Conservation (phyloP, 1,140 invertebrate species). For the Drosophila varians region DNA sequence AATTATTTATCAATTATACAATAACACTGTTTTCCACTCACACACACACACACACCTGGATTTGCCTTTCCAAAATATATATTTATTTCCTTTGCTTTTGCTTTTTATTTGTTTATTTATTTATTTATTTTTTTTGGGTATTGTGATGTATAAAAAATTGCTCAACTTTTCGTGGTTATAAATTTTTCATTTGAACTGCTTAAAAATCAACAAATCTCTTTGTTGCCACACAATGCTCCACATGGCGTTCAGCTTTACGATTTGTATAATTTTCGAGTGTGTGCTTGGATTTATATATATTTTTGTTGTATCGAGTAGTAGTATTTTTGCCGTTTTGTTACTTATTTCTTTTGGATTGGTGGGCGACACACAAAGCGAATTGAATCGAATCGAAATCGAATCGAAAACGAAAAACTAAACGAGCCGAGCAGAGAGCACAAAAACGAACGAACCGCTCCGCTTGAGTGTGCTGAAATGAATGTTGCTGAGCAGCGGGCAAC, state of each 20-base stretch:
- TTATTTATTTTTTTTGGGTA: no score
- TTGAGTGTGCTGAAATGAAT: slow-evolving; percentile 58
- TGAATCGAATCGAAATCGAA: slow-evolving; percentile 14
- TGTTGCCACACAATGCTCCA: slow-evolving; percentile 47
- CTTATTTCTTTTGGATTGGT: slow-evolving; percentile 41
- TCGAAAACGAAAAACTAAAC: slow-evolving; percentile 1
- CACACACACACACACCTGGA: slow-evolving; percentile 14
- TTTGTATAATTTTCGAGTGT: slow-evolving; percentile 32
- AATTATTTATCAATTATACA: slow-evolving; percentile 12
- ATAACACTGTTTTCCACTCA: slow-evolving; percentile 16
- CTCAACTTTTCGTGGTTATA: slow-evolving; percentile 51
- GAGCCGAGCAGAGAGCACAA: slow-evolving; percentile 1
- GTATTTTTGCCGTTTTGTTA: slow-evolving; percentile 38
- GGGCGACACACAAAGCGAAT: slow-evolving; percentile 23
- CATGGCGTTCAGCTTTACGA: slow-evolving; percentile 37
- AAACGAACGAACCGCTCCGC: slow-evolving; percentile 66
- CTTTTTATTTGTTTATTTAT: no score
- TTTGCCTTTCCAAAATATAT: slow-evolving; percentile 24
- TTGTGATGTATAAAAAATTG: slow-evolving; percentile 48
- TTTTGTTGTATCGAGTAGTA: no score
- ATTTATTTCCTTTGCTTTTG: slow-evolving; percentile 11
- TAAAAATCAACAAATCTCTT: slow-evolving; percentile 41
- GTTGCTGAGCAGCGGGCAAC: slow-evolving; percentile 3
- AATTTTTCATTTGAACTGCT: slow-evolving; percentile 43
- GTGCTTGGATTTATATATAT: no score